Percentiles rank a stretch among this genome's conserved stretches.
These are phyloP conservation scores for Siderastrea siderea DNA, from an alignment of 92 coral and sea anemone species.

Conservation along the genomic window DNA sequence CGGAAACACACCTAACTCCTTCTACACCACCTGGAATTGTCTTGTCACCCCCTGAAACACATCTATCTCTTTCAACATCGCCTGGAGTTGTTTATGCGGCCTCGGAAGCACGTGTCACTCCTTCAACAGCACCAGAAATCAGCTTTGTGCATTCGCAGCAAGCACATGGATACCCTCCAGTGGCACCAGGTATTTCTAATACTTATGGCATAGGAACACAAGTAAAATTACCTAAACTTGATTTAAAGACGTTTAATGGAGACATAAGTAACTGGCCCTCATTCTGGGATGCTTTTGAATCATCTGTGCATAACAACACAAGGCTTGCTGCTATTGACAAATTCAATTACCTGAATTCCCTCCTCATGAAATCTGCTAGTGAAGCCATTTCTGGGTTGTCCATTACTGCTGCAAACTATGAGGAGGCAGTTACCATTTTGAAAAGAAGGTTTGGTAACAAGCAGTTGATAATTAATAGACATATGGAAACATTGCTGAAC, in stretches of 20 bases:
- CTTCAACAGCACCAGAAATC: too few relatives aligned
- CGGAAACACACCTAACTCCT: too few relatives aligned
- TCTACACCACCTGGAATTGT: too few relatives aligned
- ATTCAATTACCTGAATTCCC: slow-evolving; percentile 63
- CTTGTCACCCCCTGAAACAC: too few relatives aligned
- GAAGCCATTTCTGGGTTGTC: slow-evolving; percentile 62
- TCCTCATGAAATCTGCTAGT: slow-evolving; percentile 40
- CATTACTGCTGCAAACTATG: slow-evolving; percentile 54
- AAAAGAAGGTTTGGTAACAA: slow-evolving; percentile 66
- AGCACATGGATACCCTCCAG: too few relatives aligned
- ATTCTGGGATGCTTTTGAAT: slow-evolving; percentile 65
- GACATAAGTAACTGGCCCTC: slow-evolving; percentile 52
- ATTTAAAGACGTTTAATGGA: slow-evolving; percentile 46
- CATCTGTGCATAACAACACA: slow-evolving; percentile 64
- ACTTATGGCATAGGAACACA: too few relatives aligned
- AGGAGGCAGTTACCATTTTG: slow-evolving; percentile 55
- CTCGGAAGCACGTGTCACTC: not conserved
- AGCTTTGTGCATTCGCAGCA: too few relatives aligned
- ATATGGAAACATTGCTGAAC: slow-evolving; percentile 66
- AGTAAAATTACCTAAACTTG: slow-evolving; percentile 28
- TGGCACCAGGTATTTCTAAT: too few relatives aligned
- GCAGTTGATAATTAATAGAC: slow-evolving; percentile 68
- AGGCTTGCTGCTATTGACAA: slow-evolving; percentile 48
- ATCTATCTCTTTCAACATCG: too few relatives aligned
- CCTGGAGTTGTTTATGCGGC: not conserved